Conservation (phyloP, 2,888 invertebrate species). For the Dynastes tityus region DNA sequence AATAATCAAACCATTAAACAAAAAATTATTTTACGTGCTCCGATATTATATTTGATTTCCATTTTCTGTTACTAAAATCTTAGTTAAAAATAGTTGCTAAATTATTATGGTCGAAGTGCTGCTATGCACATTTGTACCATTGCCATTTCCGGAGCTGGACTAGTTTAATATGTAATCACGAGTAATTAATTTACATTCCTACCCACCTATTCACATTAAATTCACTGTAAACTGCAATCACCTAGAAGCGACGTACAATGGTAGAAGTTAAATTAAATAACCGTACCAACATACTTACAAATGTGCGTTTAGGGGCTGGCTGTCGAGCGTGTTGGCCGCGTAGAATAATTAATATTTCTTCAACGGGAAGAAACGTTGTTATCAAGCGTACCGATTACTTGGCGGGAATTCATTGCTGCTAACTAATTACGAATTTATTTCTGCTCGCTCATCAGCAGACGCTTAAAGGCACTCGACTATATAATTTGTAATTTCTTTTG, state of each 20-base stretch:
- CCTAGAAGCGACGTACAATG: background rate
- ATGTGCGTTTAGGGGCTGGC: constrained; percentile 24
- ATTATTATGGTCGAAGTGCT: too few species aligned
- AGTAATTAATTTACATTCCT: background rate
- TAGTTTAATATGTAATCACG: background rate
- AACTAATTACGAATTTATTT: constrained; percentile 43
- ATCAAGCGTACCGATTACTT: constrained; percentile 2
- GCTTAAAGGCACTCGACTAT: constrained; percentile 1
- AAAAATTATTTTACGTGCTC: too few species aligned
- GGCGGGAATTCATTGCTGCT: constrained; percentile 9
- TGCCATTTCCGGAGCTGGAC: background rate
- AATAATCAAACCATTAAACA: too few species aligned
- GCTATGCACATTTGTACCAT: background rate
- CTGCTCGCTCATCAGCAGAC: constrained; percentile 27
- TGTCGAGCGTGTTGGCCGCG: background rate
- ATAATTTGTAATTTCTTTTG: constrained; percentile 30
- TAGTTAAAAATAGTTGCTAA: too few species aligned
- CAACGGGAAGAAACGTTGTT: constrained; percentile 21
- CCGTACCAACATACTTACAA: background rate
- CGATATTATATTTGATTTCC: too few species aligned
- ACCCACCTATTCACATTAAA: background rate
- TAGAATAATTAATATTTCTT: constrained; percentile 47
- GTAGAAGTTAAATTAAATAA: constrained; percentile 35
- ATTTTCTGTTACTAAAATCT: too few species aligned
- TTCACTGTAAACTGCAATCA: constrained; percentile 18